phyloP scores from a whole-genome alignment of 2,888 invertebrate species.

The Cremastobaeus sp. region DNA sequence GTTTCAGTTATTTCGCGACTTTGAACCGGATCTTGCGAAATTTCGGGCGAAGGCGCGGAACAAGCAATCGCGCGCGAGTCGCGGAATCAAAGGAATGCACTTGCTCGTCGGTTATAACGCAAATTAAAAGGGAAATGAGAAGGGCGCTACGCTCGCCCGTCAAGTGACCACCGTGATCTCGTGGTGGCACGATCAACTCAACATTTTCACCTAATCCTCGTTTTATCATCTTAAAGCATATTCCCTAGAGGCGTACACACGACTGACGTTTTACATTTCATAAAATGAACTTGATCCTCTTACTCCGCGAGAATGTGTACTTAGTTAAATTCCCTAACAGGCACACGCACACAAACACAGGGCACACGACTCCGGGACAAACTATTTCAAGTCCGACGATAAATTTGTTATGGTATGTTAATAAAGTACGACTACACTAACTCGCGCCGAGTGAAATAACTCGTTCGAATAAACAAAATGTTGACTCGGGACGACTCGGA shows the following conservation, averaged over 20 bases:
- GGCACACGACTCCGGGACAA: conserved; percentile 22
- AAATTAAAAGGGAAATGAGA: no score
- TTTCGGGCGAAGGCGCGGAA: no score
- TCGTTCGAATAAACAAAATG: conserved; percentile 36
- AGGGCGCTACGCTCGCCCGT: no score
- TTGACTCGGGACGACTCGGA: conserved; percentile 19
- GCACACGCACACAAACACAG: conserved; percentile 21
- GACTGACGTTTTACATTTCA: conserved; percentile 29
- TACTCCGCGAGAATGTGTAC: conserved; percentile 50
- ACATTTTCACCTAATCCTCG: conserved; percentile 41
- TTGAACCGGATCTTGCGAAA: no score
- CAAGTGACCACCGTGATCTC: no score
- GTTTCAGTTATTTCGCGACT: no score
- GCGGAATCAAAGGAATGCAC: not conserved
- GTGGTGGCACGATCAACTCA: conserved; percentile 22
- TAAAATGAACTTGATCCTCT: conserved; percentile 50
- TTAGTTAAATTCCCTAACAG: conserved; percentile 47
- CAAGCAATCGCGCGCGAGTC: not conserved
- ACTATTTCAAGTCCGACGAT: conserved; percentile 41
- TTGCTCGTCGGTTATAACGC: no score
- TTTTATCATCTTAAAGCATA: conserved; percentile 40
- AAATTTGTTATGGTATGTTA: conserved; percentile 54
- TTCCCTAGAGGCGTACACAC: conserved; percentile 15
- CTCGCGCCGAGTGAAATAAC: conserved; percentile 20
- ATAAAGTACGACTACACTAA: conserved; percentile 34